These are phyloP conservation scores for Nebria salina DNA, from an alignment of 2,888 invertebrate species.

Conservation along the genomic window DNA sequence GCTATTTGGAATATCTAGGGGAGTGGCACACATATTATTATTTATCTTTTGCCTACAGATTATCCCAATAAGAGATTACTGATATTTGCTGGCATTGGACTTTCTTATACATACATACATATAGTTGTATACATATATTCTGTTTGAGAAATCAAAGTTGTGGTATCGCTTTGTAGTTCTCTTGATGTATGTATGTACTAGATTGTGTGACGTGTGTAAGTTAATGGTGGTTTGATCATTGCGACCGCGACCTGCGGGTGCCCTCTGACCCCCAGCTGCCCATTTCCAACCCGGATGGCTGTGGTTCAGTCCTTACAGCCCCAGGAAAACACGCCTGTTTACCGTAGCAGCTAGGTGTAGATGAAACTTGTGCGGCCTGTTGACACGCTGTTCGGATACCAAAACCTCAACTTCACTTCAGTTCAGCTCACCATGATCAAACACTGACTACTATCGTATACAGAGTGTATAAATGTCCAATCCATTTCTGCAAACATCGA, in stretches of 20 bases:
- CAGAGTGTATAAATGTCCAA: too few species aligned
- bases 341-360: conserved; percentile 4
- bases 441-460: background rate
- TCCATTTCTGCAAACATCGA: too few species aligned
- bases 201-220: conserved; percentile 12
- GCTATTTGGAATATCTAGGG: background rate
- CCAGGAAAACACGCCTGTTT: background rate
- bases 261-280: conserved; percentile 18
- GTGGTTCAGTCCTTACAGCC: conserved; percentile 1
- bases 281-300: background rate
- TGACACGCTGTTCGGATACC: conserved; percentile 15
- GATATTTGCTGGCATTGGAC: too few species aligned
- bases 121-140: too few species aligned
- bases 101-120: too few species aligned
- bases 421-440: conserved; percentile 9
- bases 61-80: too few species aligned
- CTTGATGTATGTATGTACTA: background rate
- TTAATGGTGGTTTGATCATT: conserved; percentile 12
- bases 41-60: background rate
- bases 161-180: background rate
- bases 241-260: background rate
- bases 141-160: too few species aligned
- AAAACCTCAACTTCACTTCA: conserved; percentile 7
- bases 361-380: conserved; percentile 11
- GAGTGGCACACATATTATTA: background rate